Conservation (phyloP, 2,797 vertebrate species). For the Natrix natrix region DNA sequence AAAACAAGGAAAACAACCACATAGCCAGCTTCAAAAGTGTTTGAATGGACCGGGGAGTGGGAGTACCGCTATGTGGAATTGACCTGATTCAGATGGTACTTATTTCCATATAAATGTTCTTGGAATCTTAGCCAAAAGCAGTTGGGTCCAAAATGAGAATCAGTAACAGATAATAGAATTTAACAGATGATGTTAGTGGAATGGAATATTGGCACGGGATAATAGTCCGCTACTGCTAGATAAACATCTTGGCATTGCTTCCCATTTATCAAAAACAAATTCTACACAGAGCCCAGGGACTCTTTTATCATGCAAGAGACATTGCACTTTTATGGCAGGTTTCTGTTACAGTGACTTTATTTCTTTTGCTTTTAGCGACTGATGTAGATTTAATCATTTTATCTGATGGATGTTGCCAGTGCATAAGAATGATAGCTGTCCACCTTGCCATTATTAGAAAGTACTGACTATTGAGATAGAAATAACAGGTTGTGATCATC, state of each 20-base stretch:
- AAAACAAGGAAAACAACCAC: background rate
- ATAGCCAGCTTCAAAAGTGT: background rate
- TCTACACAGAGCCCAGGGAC: slow-evolving; percentile 8
- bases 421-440: slow-evolving; percentile 34
- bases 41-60: background rate
- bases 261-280: slow-evolving; percentile 38
- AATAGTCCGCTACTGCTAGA: slow-evolving; percentile 32
- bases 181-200: slow-evolving; percentile 23
- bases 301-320: slow-evolving; percentile 19
- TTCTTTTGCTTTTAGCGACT: slow-evolving; percentile 36
- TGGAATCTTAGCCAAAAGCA: slow-evolving; percentile 1
- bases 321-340: slow-evolving; percentile 25
- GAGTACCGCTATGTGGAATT: background rate
- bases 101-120: background rate
- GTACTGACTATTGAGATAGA: slow-evolving; percentile 32
- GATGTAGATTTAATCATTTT: slow-evolving; percentile 45
- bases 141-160: slow-evolving; percentile 9
- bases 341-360: slow-evolving; percentile 38
- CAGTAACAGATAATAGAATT: slow-evolving; percentile 11
- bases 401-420: slow-evolving; percentile 20
- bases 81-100: background rate
- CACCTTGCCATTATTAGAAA: slow-evolving; percentile 35
- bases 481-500: slow-evolving; percentile 36
- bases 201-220: slow-evolving; percentile 1
- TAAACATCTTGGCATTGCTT: slow-evolving; percentile 43